phyloP scores from a whole-genome alignment of 1,140 invertebrate species.

The Bombus fervidus region DNA sequence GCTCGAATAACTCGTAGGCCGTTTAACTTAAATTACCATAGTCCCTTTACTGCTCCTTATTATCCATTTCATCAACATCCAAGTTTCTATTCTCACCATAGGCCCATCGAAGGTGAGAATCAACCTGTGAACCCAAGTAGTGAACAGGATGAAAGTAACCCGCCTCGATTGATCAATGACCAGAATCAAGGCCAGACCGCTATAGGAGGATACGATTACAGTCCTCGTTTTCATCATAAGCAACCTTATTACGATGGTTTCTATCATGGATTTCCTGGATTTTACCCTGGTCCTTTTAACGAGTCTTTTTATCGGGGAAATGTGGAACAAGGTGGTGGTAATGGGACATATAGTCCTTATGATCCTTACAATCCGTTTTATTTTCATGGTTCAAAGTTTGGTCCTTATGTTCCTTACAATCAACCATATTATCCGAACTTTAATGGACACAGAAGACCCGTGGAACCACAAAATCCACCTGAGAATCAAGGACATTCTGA shows the following conservation, averaged over 20 bases:
- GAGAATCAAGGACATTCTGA: neutral
- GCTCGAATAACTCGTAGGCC: slow-evolving; percentile 5
- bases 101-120: neutral
- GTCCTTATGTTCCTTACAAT: slow-evolving; percentile 4
- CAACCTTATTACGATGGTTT: slow-evolving; percentile 43
- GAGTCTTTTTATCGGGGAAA: neutral
- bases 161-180: neutral
- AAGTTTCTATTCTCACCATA: neutral
- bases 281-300: slow-evolving; percentile 1
- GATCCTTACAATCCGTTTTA: neutral
- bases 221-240: neutral
- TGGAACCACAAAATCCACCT: neutral
- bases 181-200: slow-evolving; percentile 20
- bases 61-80: neutral
- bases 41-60: neutral
- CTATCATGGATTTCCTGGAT: slow-evolving; percentile 39
- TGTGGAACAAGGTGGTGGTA: neutral
- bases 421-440: neutral
- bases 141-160: neutral
- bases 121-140: neutral
- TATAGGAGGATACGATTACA: slow-evolving; percentile 6
- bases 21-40: slow-evolving; percentile 2
- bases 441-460: neutral
- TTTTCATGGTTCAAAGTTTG: neutral
- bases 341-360: neutral